A percentile compares a stretch with the other conserved stretches of the same genome.
Conservation (phyloP, 2,113 vertebrate genomes). For the Holacanthus passer region DNA sequence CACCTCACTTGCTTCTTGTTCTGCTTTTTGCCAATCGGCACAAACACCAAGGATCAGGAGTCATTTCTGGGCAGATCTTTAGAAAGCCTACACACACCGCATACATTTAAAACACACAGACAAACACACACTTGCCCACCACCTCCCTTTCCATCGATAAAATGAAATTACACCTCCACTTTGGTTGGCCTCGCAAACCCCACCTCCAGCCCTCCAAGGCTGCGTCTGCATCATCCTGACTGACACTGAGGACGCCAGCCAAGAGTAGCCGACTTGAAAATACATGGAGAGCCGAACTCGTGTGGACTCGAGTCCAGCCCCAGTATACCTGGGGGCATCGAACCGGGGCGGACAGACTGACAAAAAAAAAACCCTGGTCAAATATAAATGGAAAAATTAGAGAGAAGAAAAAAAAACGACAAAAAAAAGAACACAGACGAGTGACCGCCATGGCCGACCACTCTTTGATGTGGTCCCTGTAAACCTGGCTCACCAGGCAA, state of each 20-base stretch:
- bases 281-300: conserved; percentile 20
- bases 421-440: background rate
- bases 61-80: conserved; percentile 34
- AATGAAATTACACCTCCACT: conserved; percentile 45
- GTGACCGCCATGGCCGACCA: conserved; percentile 13
- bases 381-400: background rate
- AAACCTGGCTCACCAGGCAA: conserved; percentile 3
- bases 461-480: conserved; percentile 10
- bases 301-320: conserved; percentile 17
- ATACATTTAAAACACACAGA: background rate
- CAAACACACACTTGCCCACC: background rate
- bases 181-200: conserved; percentile 23
- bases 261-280: conserved; percentile 44
- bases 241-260: conserved; percentile 30
- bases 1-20: conserved; percentile 46
- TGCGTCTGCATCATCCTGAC: conserved; percentile 28
- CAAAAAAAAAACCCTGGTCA: conserved; percentile 5
- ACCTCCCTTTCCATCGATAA: conserved; percentile 48
- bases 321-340: background rate
- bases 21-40: conserved; percentile 28
- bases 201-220: background rate
- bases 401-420: background rate
- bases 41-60: background rate
- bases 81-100: background rate
- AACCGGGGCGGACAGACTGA: background rate